These are phyloP conservation scores for Hippolais icterina DNA, from an alignment of 2,113 vertebrate genomes.

Conservation along the genomic window DNA sequence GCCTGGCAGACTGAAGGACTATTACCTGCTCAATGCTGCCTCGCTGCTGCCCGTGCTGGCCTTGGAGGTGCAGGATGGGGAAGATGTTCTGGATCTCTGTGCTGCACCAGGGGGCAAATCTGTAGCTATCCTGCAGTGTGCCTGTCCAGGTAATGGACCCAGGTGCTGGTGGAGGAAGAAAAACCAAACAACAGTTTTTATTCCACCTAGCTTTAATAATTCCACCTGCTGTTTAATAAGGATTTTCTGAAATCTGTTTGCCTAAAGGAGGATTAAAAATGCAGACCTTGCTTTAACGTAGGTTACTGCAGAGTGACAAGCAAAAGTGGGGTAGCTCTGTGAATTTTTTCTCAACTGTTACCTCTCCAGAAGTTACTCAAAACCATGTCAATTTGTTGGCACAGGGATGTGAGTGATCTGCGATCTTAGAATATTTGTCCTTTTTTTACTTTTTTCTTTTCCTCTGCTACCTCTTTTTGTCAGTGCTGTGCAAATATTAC, in stretches of 20 bases:
- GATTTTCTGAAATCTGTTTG: not conserved
- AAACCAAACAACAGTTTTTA: rapidly evolving
- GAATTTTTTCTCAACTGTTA: not conserved
- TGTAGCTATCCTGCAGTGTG: conserved; percentile 85
- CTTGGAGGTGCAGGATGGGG: conserved; percentile 81
- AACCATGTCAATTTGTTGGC: not conserved
- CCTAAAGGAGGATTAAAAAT: not conserved
- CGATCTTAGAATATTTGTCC: not conserved
- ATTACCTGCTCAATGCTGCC: conserved; percentile 91
- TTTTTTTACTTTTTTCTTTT: not conserved
- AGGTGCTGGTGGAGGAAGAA: not conserved
- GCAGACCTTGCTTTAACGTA: not conserved
- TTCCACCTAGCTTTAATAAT: not conserved
- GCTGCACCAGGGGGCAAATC: conserved; percentile 95
- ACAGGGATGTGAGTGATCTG: not conserved
- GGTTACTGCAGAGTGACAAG: not conserved
- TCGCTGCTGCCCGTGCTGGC: conserved; percentile 91
- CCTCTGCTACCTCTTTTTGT: not conserved
- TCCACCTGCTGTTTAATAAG: not conserved
- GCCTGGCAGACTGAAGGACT: conserved; percentile 83
- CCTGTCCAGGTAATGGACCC: conserved; percentile 79
- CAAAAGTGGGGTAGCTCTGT: not conserved
- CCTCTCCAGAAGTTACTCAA: not conserved
- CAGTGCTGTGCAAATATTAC: not conserved
- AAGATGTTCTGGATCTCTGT: conserved; percentile 90